Conservation (phyloP, 2,888 invertebrate genomes). For the Amphipyra tragopoginis region DNA sequence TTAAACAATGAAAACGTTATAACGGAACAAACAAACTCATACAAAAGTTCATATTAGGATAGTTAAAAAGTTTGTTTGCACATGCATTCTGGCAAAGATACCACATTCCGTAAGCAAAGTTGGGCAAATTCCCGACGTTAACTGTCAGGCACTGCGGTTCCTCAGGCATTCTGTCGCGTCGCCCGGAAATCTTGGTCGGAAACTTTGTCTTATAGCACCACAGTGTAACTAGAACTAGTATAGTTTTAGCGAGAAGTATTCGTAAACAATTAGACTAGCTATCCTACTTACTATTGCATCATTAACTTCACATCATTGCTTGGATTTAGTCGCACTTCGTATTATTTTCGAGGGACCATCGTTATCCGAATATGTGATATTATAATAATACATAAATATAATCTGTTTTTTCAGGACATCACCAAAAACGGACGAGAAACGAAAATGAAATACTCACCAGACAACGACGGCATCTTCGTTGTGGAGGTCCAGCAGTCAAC, state of each 20-base stretch:
- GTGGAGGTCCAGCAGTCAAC: constrained; percentile 91
- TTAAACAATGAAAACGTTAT: neutral
- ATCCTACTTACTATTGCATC: too few relatives aligned
- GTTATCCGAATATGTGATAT: neutral
- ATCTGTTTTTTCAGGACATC: constrained; percentile 90
- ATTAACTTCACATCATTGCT: too few relatives aligned
- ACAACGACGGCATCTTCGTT: constrained; percentile 93
- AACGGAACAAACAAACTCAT: too few relatives aligned
- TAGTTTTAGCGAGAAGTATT: neutral
- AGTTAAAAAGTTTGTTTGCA: constrained; percentile 31
- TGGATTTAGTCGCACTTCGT: too few relatives aligned
- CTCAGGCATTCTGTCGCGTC: neutral
- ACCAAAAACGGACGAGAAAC: constrained; percentile 93
- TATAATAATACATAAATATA: neutral
- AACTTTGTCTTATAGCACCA: constrained; percentile 22
- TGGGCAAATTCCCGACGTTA: constrained; percentile 20
- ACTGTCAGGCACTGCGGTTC: constrained; percentile 16
- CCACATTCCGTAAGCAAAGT: constrained; percentile 22
- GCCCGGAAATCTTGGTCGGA: neutral
- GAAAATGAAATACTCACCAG: constrained; percentile 93
- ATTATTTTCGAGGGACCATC: too few relatives aligned
- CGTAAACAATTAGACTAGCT: too few relatives aligned
- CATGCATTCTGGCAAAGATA: constrained; percentile 14
- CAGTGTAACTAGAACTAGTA: constrained; percentile 1
- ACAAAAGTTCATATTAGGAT: constrained; percentile 1